Evolutionary conservation across 2,888 invertebrate species (phyloP).

Genomic region (Drosophila demipolita): DNA sequence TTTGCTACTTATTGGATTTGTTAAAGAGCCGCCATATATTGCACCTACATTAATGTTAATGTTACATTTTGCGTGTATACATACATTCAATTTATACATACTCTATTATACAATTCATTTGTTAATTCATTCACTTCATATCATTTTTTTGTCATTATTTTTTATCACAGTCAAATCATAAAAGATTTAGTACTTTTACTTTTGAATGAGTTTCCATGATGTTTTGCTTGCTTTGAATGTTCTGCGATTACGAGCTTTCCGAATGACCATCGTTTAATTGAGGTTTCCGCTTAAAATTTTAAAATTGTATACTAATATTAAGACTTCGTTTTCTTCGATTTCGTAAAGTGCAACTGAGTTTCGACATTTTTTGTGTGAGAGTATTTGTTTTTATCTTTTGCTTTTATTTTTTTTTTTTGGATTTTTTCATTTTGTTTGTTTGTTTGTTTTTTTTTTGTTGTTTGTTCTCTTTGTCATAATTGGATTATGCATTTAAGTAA

Average conservation of each 20-base stretch:
- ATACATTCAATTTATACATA: conserved; percentile 67
- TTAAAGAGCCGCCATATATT: conserved; percentile 46
- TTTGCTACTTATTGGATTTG: conserved; percentile 53
- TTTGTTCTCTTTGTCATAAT: conserved; percentile 15
- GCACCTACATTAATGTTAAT: conserved; percentile 65
- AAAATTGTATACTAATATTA: conserved; percentile 56
- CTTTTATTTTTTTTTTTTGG: conserved; percentile 1
- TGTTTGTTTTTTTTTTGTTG: not conserved
- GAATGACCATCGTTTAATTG: conserved; percentile 51
- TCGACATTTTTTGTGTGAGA: conserved; percentile 26
- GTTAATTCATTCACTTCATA: conserved; percentile 44
- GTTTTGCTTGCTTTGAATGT: conserved; percentile 63
- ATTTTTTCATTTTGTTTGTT: not conserved
- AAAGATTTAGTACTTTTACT: conserved; percentile 84
- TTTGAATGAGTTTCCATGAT: conserved; percentile 81
- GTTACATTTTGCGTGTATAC: conserved; percentile 58
- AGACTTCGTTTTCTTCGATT: conserved; percentile 45
- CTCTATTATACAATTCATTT: conserved; percentile 67
- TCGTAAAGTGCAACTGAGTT: conserved; percentile 49
- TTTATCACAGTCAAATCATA: conserved; percentile 85
- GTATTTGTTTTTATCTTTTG: conserved; percentile 4
- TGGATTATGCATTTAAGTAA: conserved; percentile 35
- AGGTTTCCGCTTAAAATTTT: conserved; percentile 49
- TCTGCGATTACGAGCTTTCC: conserved; percentile 55
- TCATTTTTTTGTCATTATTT: conserved; percentile 79